phyloP scores from a whole-genome alignment of 37 sponge, comb jelly and placozoan species.

The Axinella damicornis region DNA sequence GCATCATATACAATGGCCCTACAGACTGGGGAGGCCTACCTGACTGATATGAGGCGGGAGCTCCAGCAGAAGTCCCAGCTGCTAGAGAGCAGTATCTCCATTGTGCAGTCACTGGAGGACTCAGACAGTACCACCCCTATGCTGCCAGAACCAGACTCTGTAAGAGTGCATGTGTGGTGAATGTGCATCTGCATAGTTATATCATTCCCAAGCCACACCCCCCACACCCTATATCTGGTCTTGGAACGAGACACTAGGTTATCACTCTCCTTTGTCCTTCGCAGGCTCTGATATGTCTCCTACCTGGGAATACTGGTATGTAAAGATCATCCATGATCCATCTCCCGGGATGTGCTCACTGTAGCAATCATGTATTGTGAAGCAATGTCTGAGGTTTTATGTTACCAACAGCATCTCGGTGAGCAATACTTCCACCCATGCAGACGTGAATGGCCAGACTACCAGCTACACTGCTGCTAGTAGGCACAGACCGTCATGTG shows the following conservation, averaged over 20 bases:
- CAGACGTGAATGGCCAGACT: neutral
- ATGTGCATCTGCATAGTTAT: neutral
- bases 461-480: neutral
- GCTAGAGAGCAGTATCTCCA: neutral
- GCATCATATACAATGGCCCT: too few species aligned
- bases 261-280: neutral
- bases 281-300: neutral
- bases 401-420: too few species aligned
- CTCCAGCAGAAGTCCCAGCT: conserved; percentile 35
- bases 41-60: conserved; percentile 11
- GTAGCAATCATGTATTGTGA: too few species aligned
- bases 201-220: too few species aligned
- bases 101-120: conserved; percentile 10
- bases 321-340: too few species aligned
- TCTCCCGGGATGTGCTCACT: too few species aligned
- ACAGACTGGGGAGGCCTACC: conserved; percentile 37
- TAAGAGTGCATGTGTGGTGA: neutral
- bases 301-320: neutral
- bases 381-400: too few species aligned
- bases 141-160: conserved; percentile 25
- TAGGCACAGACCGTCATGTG: conserved; percentile 3
- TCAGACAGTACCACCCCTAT: neutral
- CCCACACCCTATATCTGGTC: too few species aligned
- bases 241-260: too few species aligned
- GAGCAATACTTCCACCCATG: too few species aligned